These are phyloP conservation scores for Archips crataeganus DNA, from an alignment of 2,888 invertebrate species.

Conservation along the genomic window DNA sequence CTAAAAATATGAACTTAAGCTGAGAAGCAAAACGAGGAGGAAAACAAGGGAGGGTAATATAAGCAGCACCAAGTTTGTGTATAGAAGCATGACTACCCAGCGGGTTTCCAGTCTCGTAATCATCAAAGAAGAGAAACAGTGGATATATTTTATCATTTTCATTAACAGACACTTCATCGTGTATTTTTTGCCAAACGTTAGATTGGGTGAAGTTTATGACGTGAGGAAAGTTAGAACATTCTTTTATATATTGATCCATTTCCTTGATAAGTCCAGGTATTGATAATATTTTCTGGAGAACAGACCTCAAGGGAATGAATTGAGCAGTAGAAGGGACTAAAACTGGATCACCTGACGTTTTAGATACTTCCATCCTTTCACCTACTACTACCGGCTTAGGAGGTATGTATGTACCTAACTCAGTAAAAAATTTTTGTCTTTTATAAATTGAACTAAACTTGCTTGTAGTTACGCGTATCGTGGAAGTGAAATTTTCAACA, in stretches of 20 bases:
- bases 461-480: not conserved
- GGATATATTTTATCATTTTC: conserved; percentile 30
- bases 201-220: no score
- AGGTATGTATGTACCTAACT: no score
- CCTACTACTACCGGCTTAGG: no score
- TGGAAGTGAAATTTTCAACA: conserved; percentile 2
- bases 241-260: no score
- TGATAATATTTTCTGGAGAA: no score
- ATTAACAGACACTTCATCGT: not conserved
- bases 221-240: no score
- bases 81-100: conserved; percentile 40
- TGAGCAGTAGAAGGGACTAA: no score
- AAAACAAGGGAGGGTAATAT: conserved; percentile 22
- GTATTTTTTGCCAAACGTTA: no score
- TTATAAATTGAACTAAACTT: not conserved
- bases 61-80: conserved; percentile 41
- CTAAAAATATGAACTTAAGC: conserved; percentile 30
- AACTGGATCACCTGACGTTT: no score
- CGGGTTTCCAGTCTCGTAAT: conserved; percentile 39
- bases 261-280: no score
- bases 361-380: not conserved
- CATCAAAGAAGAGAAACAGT: conserved; percentile 39
- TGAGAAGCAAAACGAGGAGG: conserved; percentile 17
- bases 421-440: not conserved
- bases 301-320: no score